These are phyloP conservation scores for Silurus meridionalis DNA, from an alignment of 2,113 vertebrate species.

Conservation along the genomic window DNA sequence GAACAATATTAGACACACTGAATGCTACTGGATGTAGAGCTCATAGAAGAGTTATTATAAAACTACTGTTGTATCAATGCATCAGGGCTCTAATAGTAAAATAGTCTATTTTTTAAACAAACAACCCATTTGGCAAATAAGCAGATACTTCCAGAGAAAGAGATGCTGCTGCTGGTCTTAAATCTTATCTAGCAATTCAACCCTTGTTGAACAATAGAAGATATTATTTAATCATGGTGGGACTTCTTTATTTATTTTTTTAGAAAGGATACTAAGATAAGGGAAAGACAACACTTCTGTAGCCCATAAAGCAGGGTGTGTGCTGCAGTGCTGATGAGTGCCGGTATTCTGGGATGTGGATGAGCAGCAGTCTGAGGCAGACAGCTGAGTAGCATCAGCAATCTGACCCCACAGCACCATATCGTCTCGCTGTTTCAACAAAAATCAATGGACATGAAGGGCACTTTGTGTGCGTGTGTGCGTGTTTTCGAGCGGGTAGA, in stretches of 20 bases:
- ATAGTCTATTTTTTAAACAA: not conserved
- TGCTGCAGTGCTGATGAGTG: slow-evolving; percentile 7
- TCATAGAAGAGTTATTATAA: not conserved
- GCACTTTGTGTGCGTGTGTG: slow-evolving; percentile 48
- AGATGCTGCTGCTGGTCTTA: not conserved
- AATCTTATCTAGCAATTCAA: not conserved
- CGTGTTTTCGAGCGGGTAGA: slow-evolving; percentile 12
- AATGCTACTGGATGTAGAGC: not conserved
- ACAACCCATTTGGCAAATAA: slow-evolving; percentile 12
- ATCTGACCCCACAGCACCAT: slow-evolving; percentile 49
- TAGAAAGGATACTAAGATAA: not conserved
- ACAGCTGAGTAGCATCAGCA: slow-evolving; percentile 52
- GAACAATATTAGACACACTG: not conserved
- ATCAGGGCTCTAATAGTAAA: not conserved
- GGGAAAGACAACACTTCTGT: slow-evolving; percentile 1
- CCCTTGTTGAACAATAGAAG: not conserved
- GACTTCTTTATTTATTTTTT: not conserved
- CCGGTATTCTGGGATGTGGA: slow-evolving; percentile 38
- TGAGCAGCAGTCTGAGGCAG: slow-evolving; percentile 38
- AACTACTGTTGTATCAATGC: not conserved
- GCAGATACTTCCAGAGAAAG: not conserved
- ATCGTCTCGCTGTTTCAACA: slow-evolving; percentile 50
- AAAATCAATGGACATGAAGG: slow-evolving; percentile 56
- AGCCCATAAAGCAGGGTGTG: not conserved
- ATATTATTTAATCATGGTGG: not conserved